These are phyloP conservation scores for Corythaixoides concolor DNA, from an alignment of 2,113 vertebrate species.

Conservation along the genomic window DNA sequence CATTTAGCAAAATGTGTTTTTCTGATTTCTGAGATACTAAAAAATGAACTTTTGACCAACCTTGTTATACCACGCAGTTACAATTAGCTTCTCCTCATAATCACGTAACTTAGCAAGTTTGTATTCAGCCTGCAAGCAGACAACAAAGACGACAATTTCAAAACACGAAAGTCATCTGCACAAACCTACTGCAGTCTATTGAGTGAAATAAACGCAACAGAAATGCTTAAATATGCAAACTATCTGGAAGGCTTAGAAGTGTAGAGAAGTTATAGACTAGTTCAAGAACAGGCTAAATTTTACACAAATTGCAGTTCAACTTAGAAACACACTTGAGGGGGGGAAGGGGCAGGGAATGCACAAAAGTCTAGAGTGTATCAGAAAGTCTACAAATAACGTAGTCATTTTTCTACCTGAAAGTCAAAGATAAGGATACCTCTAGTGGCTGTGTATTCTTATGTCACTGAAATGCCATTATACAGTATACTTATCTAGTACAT, in stretches of 20 bases:
- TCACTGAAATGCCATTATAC: neutral
- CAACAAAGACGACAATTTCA: neutral
- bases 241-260: neutral
- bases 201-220: neutral
- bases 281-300: neutral
- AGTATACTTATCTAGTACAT: neutral
- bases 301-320: neutral
- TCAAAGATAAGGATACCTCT: neutral
- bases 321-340: neutral
- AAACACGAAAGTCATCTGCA: neutral
- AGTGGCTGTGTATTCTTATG: neutral
- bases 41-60: slow-evolving; percentile 65
- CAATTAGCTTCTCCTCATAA: slow-evolving; percentile 94
- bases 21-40: neutral
- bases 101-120: slow-evolving; percentile 91
- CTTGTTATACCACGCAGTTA: slow-evolving; percentile 98
- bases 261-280: neutral
- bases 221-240: neutral
- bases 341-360: neutral
- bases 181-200: neutral
- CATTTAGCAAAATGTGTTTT: neutral
- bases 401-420: neutral
- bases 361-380: neutral
- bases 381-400: neutral
- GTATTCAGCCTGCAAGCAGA: slow-evolving; percentile 81